Conservation (phyloP, 2,797 vertebrate genomes). For the Thripadectes ignobilis region DNA sequence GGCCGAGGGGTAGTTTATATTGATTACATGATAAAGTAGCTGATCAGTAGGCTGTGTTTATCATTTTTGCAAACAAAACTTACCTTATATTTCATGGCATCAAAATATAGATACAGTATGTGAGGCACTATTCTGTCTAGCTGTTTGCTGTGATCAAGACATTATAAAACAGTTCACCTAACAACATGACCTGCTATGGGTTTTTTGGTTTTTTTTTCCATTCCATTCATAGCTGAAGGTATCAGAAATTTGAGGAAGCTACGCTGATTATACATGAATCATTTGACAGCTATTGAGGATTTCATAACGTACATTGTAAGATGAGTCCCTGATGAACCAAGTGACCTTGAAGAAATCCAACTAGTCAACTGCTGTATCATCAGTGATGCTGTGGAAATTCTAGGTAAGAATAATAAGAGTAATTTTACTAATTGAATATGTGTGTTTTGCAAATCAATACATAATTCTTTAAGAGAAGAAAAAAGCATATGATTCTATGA, state of each 20-base stretch:
- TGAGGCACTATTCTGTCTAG: neutral
- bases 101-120: neutral
- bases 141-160: neutral
- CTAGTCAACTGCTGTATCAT: slow-evolving; percentile 40
- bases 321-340: slow-evolving; percentile 11
- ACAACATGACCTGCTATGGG: neutral
- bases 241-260: slow-evolving; percentile 43
- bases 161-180: neutral
- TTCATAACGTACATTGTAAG: slow-evolving; percentile 29
- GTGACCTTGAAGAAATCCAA: slow-evolving; percentile 52
- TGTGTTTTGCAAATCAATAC: neutral
- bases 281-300: slow-evolving; percentile 20
- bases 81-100: neutral
- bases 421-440: neutral
- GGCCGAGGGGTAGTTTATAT: neutral
- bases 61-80: neutral
- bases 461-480: neutral
- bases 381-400: slow-evolving; percentile 19
- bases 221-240: slow-evolving; percentile 8
- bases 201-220: neutral
- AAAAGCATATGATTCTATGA: neutral
- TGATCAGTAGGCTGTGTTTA: neutral
- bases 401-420: slow-evolving; percentile 8
- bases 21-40: neutral
- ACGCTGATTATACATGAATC: slow-evolving; percentile 3